These are phyloP conservation scores for Lasaia peninsularis DNA, from an alignment of 1,140 invertebrate species.

Conservation along the genomic window DNA sequence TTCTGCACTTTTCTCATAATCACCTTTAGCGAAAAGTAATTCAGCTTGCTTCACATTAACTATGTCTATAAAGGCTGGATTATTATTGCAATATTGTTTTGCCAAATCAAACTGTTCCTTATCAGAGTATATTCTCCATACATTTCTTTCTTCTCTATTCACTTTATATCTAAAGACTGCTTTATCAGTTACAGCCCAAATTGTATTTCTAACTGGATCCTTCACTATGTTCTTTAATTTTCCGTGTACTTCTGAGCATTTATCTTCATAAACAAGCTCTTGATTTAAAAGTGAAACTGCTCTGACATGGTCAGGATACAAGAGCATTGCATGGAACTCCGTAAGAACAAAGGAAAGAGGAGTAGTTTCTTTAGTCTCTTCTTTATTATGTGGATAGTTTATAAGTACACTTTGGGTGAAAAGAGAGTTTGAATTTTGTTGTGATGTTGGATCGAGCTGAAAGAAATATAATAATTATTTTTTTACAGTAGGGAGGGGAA, in stretches of 20 bases:
- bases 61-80: constrained; percentile 88
- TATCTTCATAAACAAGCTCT: constrained; percentile 92
- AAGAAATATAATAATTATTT: constrained; percentile 35
- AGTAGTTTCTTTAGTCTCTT: constrained; percentile 58
- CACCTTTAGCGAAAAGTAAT: constrained; percentile 87
- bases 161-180: constrained; percentile 93
- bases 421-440: constrained; percentile 78
- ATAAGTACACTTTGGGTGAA: constrained; percentile 81
- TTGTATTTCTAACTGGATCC: constrained; percentile 88
- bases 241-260: constrained; percentile 88
- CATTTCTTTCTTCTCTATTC: constrained; percentile 89
- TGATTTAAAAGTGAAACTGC: constrained; percentile 92
- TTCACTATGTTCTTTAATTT: constrained; percentile 88
- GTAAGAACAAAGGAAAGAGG: constrained; percentile 91
- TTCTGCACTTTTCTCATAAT: constrained; percentile 90
- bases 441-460: constrained; percentile 76
- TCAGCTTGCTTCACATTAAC: constrained; percentile 94
- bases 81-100: constrained; percentile 87
- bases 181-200: constrained; percentile 92
- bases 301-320: constrained; percentile 90
- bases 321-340: constrained; percentile 92
- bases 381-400: constrained; percentile 70
- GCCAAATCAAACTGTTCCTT: constrained; percentile 93
- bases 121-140: constrained; percentile 93
- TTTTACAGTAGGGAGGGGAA: too few relatives aligned